Percentiles rank a stretch among this genome's conserved stretches.
These are phyloP conservation scores for Electrona antarctica DNA, from an alignment of 2,113 vertebrate genomes.

Conservation along the genomic window DNA sequence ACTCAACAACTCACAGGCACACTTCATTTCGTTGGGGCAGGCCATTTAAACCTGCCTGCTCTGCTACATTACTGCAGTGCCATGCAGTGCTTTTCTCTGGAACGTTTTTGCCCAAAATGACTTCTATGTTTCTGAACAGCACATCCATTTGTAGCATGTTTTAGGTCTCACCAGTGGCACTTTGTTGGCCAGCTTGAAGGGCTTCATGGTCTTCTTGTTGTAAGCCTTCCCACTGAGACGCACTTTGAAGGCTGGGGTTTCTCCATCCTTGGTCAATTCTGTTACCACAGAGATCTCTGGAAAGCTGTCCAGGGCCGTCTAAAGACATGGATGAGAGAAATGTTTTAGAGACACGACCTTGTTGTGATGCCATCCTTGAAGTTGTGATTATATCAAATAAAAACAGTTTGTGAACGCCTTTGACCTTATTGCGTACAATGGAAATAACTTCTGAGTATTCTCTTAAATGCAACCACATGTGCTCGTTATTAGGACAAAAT, in stretches of 20 bases:
- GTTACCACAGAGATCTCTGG: constrained; percentile 93
- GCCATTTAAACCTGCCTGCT: too few relatives aligned
- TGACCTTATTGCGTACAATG: not conserved
- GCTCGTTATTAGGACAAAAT: too few relatives aligned
- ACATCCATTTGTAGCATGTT: too few relatives aligned
- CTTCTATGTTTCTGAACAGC: too few relatives aligned
- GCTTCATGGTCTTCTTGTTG: constrained; percentile 95
- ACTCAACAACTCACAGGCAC: too few relatives aligned
- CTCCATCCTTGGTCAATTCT: constrained; percentile 87
- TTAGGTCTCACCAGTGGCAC: constrained; percentile 84
- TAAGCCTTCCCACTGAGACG: constrained; percentile 94
- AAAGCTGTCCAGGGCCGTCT: constrained; percentile 95
- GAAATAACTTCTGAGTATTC: too few relatives aligned
- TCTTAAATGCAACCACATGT: too few relatives aligned
- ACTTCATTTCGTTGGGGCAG: too few relatives aligned
- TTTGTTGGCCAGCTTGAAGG: constrained; percentile 88
- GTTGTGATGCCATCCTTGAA: not conserved
- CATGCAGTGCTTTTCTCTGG: too few relatives aligned
- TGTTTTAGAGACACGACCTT: too few relatives aligned
- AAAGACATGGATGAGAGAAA: constrained; percentile 43
- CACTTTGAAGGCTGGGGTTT: constrained; percentile 87
- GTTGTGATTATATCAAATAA: not conserved
- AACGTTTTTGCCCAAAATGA: too few relatives aligned
- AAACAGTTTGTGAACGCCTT: not conserved
- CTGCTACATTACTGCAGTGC: too few relatives aligned